Evolutionary conservation across 2,797 vertebrate genomes (phyloP).

Genomic region (Atherinosoma microstoma): DNA sequence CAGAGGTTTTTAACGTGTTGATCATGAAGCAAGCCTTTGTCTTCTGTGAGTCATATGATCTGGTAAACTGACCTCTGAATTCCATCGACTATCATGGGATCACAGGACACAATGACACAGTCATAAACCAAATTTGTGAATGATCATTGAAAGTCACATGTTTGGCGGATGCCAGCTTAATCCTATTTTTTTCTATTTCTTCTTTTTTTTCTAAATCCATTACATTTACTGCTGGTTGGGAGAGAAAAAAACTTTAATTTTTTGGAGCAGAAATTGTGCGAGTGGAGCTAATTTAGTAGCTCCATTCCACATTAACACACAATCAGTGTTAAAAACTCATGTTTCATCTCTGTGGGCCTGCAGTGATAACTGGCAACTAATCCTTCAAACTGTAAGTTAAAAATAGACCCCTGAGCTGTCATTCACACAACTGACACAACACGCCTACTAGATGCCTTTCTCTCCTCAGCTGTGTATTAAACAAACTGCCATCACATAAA

Average conservation of each 20-base stretch:
- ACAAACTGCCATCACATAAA: conserved; percentile 3
- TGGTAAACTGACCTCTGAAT: conserved; percentile 26
- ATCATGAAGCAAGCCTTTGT: conserved; percentile 37
- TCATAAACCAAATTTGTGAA: conserved; percentile 23
- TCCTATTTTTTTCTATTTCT: neutral
- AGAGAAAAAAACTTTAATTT: neutral
- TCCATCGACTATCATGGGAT: conserved; percentile 41
- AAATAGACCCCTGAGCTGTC: conserved; percentile 1
- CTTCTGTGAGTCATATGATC: conserved; percentile 46
- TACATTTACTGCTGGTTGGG: neutral
- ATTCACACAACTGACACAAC: conserved; percentile 29
- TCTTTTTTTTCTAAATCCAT: neutral
- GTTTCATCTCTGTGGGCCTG: conserved; percentile 35
- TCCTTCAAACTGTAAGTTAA: conserved; percentile 15
- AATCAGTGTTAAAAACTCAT: neutral
- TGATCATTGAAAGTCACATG: conserved; percentile 5
- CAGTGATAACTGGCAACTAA: conserved; percentile 16
- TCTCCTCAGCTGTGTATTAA: conserved; percentile 39
- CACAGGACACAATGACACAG: conserved; percentile 24
- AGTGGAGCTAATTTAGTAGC: conserved; percentile 12
- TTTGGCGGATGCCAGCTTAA: neutral
- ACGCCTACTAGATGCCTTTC: conserved; percentile 61
- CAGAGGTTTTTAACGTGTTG: conserved; percentile 21
- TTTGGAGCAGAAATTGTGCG: neutral
- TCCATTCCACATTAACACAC: conserved; percentile 5